A percentile compares a stretch with the other conserved stretches of the same genome.
These are phyloP conservation scores for Misgurnus anguillicaudatus DNA, from an alignment of 2,113 vertebrate species.

Conservation along the genomic window DNA sequence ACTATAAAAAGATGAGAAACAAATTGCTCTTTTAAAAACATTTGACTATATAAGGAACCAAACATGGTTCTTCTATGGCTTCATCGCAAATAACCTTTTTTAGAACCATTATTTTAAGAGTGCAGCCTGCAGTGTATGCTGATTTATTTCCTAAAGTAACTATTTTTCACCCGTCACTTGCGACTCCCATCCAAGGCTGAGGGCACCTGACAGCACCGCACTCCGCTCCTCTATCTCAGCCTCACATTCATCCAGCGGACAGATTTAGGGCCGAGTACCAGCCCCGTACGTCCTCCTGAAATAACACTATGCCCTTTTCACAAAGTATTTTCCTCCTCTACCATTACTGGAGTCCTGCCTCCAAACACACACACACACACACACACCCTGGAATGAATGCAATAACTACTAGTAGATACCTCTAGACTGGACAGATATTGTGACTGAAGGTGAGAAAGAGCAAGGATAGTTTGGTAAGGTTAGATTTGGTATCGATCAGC, in stretches of 20 bases:
- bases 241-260: slow-evolving; percentile 30
- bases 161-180: slow-evolving; percentile 13
- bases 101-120: too few relatives aligned
- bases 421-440: not conserved
- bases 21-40: too few relatives aligned
- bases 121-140: not conserved
- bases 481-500: slow-evolving; percentile 42
- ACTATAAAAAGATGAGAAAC: too few relatives aligned
- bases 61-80: too few relatives aligned
- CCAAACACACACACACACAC: slow-evolving; percentile 14
- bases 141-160: slow-evolving; percentile 40
- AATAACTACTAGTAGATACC: not conserved
- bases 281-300: slow-evolving; percentile 4
- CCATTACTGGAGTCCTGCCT: slow-evolving; percentile 30
- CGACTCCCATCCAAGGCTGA: slow-evolving; percentile 28
- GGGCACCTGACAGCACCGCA: not conserved
- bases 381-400: not conserved
- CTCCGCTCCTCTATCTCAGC: slow-evolving; percentile 38
- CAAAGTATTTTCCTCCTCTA: not conserved
- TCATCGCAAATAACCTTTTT: too few relatives aligned
- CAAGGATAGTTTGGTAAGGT: slow-evolving; percentile 18
- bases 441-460: not conserved
- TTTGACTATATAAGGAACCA: too few relatives aligned
- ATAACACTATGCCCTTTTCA: slow-evolving; percentile 34
- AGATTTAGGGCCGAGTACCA: slow-evolving; percentile 32